These are phyloP conservation scores for Macrotus californicus DNA, from an alignment of 2,113 vertebrate species.

Conservation along the genomic window DNA sequence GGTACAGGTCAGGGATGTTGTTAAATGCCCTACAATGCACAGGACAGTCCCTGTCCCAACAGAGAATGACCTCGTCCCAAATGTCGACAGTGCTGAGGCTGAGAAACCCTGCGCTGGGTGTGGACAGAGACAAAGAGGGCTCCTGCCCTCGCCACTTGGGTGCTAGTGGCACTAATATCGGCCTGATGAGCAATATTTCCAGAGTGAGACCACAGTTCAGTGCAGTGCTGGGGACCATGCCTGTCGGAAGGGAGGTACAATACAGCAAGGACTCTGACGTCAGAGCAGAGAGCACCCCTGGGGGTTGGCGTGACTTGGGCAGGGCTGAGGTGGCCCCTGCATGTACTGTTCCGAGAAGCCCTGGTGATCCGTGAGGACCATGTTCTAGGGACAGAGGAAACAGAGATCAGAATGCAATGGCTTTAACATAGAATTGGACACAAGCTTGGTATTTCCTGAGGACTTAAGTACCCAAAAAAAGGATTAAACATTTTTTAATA, in stretches of 20 bases:
- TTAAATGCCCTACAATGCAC: too few relatives aligned
- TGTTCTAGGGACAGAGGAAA: background rate
- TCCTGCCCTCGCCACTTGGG: background rate
- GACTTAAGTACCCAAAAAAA: background rate
- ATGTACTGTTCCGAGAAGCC: background rate
- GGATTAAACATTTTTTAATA: background rate
- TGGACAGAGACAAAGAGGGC: background rate
- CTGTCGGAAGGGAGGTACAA: background rate
- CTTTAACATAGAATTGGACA: background rate
- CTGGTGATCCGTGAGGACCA: background rate
- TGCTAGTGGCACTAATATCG: background rate
- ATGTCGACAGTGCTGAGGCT: background rate
- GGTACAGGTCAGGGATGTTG: background rate
- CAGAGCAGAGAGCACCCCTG: background rate
- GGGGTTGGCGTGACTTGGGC: background rate
- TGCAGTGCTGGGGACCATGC: accelerated
- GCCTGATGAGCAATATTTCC: background rate
- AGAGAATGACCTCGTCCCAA: background rate
- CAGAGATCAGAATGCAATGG: background rate
- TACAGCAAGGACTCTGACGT: accelerated
- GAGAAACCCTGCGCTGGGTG: background rate
- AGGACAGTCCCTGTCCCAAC: background rate
- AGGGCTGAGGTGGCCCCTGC: background rate
- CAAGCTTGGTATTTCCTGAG: background rate
- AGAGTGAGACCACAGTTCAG: background rate